Evolutionary conservation across 1,140 invertebrate species (phyloP).

Genomic region (Diachasmimorpha longicaudata): DNA sequence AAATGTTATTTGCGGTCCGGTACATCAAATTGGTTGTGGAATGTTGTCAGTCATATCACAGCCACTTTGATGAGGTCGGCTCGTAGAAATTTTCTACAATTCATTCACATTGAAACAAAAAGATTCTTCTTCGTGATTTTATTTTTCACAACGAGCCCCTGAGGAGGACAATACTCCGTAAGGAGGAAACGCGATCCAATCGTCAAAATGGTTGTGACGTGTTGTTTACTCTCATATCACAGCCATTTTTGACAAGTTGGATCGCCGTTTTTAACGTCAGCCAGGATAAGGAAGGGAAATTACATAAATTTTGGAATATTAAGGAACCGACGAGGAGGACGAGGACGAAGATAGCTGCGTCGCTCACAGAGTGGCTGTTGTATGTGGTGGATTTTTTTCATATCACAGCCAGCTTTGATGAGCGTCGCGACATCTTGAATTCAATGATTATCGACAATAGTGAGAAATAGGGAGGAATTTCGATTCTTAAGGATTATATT

Average conservation of each 20-base stretch:
- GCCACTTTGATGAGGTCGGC: conserved; percentile 81
- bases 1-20: conserved; percentile 57
- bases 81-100: conserved; percentile 54
- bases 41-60: conserved; percentile 76
- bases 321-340: conserved; percentile 21
- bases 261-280: conserved; percentile 59
- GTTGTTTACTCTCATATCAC: conserved; percentile 80
- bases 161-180: neutral
- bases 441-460: conserved; percentile 1
- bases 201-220: conserved; percentile 86
- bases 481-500: neutral
- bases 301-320: conserved; percentile 8
- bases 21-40: conserved; percentile 78
- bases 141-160: neutral
- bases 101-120: neutral
- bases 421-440: conserved; percentile 65
- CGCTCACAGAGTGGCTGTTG: conserved; percentile 73
- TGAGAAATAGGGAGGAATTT: neutral
- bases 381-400: conserved; percentile 65
- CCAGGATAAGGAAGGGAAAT: neutral
- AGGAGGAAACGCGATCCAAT: conserved; percentile 58
- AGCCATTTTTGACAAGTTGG: conserved; percentile 87
- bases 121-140: neutral
- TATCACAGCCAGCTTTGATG: conserved; percentile 86
- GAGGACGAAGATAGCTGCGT: conserved; percentile 43